A percentile compares a stretch with the other conserved stretches of the same genome.
These are phyloP conservation scores for Microtus montanus DNA, from an alignment of 2,113 vertebrate species.

Conservation along the genomic window DNA sequence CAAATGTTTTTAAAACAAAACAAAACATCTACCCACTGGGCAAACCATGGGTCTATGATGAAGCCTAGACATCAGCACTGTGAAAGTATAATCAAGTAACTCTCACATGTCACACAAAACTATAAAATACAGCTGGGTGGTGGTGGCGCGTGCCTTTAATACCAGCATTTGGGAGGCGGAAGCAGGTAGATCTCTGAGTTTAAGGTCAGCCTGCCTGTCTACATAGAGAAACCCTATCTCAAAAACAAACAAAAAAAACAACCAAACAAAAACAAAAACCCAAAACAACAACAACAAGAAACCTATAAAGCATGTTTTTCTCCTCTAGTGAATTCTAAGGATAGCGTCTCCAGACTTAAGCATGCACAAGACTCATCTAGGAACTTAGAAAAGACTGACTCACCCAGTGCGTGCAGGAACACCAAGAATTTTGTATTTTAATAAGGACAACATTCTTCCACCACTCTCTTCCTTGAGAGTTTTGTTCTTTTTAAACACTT, in stretches of 20 bases:
- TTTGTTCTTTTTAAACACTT: neutral
- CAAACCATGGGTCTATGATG: neutral
- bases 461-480: neutral
- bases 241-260: neutral
- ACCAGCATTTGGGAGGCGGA: neutral
- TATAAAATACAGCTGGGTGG: neutral
- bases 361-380: neutral
- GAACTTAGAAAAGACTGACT: neutral
- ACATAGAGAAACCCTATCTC: neutral
- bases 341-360: neutral
- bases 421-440: neutral
- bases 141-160: neutral
- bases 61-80: neutral
- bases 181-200: neutral
- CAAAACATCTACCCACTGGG: neutral
- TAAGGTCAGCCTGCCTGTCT: neutral
- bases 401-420: neutral
- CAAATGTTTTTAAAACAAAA: slow-evolving; percentile 46
- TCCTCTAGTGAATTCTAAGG: slow-evolving; percentile 26
- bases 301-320: neutral
- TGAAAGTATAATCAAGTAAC: neutral
- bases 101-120: neutral
- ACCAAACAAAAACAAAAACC: neutral
- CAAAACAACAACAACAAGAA: neutral
- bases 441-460: neutral